Evolutionary conservation across 2,797 vertebrate species (phyloP).

Genomic region (Neosalanx taihuensis): DNA sequence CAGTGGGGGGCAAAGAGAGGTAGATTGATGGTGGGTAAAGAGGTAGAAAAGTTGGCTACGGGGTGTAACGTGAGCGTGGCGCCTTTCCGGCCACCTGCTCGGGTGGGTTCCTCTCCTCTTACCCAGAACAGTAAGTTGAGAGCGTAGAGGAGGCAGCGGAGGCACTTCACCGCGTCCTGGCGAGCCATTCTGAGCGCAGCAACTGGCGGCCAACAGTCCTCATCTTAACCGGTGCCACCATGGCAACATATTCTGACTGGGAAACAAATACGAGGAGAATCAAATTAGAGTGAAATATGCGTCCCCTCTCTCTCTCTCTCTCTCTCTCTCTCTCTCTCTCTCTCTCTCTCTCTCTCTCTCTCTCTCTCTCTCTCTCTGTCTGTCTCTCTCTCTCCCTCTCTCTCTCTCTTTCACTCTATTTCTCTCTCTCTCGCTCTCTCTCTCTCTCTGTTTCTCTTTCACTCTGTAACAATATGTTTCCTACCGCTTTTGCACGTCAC

Average conservation of each 20-base stretch:
- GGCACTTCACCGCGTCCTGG: constrained; percentile 92
- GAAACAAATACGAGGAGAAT: constrained; percentile 17
- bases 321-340: too few species aligned
- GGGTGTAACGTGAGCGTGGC: constrained; percentile 48
- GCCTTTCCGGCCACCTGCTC: constrained; percentile 66
- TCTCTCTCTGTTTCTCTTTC: too few species aligned
- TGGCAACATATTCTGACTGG: constrained; percentile 56
- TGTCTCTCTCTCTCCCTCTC: too few species aligned
- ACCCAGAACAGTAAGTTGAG: constrained; percentile 98
- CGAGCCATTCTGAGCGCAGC: constrained; percentile 85
- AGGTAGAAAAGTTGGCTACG: constrained; percentile 24
- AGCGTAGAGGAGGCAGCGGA: constrained; percentile 90
- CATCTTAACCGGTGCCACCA: constrained; percentile 68
- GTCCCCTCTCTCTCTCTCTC: not conserved
- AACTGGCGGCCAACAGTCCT: constrained; percentile 69
- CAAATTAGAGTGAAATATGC: too few species aligned
- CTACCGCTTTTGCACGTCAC: constrained; percentile 32
- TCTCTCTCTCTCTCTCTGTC: too few species aligned
- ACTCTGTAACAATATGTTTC: constrained; percentile 24
- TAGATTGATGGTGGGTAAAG: constrained; percentile 31
- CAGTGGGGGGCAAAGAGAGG: constrained; percentile 25
- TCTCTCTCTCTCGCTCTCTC: too few species aligned
- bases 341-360: too few species aligned
- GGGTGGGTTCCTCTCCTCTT: constrained; percentile 67
- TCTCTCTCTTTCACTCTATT: too few species aligned